A percentile compares a stretch with the other conserved stretches of the same genome.
phyloP scores from a whole-genome alignment of 1,140 invertebrate genomes.

The Archivesica marissinica region DNA sequence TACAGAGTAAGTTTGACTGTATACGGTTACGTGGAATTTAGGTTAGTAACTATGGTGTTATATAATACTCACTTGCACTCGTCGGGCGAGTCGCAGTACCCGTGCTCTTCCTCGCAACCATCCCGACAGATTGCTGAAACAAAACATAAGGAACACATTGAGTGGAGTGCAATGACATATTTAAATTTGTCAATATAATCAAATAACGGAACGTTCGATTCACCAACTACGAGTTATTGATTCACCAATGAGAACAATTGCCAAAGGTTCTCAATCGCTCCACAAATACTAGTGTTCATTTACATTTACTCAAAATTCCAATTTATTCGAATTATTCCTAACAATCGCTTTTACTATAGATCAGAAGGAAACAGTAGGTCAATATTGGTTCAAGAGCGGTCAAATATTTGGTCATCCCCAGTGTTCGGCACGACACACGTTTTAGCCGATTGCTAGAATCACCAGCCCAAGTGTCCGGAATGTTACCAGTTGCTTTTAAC shows the following conservation, averaged over 20 bases:
- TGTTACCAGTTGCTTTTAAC: background rate
- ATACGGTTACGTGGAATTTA: too few species aligned
- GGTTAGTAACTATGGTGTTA: background rate
- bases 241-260: too few species aligned
- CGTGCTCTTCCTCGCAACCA: constrained; percentile 94
- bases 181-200: too few species aligned
- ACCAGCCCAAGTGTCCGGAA: background rate
- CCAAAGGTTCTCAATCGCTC: constrained; percentile 39
- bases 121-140: constrained; percentile 92
- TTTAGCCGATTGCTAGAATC: background rate
- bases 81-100: constrained; percentile 95
- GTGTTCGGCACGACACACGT: constrained; percentile 8
- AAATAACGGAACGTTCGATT: too few species aligned
- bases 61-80: constrained; percentile 95
- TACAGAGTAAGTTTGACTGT: too few species aligned
- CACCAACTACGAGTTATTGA: background rate
- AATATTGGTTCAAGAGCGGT: constrained; percentile 49
- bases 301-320: background rate
- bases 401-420: constrained; percentile 49
- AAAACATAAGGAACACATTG: too few species aligned
- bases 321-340: constrained; percentile 33
- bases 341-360: background rate
- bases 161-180: too few species aligned
- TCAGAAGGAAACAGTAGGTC: constrained; percentile 50
- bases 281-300: constrained; percentile 44